These are phyloP conservation scores for Emesis furor DNA, from an alignment of 2,888 invertebrate genomes.

Conservation along the genomic window DNA sequence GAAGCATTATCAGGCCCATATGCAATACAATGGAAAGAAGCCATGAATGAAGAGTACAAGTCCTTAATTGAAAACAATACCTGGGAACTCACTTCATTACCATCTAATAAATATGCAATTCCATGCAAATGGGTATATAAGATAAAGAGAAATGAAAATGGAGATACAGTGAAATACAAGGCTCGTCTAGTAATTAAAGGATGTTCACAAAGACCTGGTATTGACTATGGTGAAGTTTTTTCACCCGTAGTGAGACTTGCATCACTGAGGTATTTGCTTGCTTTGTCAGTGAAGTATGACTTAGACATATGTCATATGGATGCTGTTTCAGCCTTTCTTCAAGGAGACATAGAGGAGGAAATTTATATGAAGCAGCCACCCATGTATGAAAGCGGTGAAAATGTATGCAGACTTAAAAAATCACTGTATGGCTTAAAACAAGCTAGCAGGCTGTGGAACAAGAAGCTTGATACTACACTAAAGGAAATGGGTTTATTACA, in stretches of 20 bases:
- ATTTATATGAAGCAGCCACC: constrained; percentile 62
- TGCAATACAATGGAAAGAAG: background rate
- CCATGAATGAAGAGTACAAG: background rate
- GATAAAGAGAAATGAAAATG: too few relatives aligned
- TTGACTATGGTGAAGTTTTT: too few relatives aligned
- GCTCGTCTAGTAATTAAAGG: constrained; percentile 8
- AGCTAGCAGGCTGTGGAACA: constrained; percentile 11
- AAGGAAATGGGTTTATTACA: background rate
- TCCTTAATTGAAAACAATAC: background rate
- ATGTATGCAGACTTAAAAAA: constrained; percentile 49
- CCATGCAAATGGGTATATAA: constrained; percentile 56
- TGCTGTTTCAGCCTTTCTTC: constrained; percentile 63
- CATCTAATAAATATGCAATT: background rate
- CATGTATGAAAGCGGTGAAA: constrained; percentile 44
- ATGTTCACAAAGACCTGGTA: background rate
- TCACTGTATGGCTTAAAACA: constrained; percentile 1
- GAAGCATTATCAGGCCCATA: background rate
- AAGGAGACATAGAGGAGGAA: constrained; percentile 66
- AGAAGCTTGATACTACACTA: constrained; percentile 6
- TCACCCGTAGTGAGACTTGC: too few relatives aligned
- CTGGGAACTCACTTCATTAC: background rate
- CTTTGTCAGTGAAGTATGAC: constrained; percentile 15
- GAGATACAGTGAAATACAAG: too few relatives aligned
- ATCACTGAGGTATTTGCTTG: too few relatives aligned
- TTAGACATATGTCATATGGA: constrained; percentile 64